phyloP scores from a whole-genome alignment of 2,888 invertebrate species.

The Meteorus colon region DNA sequence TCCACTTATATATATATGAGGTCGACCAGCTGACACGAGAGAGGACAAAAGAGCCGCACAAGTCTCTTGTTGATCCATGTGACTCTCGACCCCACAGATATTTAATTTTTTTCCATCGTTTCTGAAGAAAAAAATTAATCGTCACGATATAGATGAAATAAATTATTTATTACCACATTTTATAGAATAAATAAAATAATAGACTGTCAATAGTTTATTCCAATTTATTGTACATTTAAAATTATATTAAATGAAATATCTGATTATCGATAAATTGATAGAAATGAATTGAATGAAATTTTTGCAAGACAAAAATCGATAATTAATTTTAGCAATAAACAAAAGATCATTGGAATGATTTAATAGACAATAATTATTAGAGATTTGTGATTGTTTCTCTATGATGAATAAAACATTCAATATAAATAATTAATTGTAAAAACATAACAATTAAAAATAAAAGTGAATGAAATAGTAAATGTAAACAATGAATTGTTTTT shows the following conservation, averaged over 20 bases:
- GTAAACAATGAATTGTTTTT: no score
- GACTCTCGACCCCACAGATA: constrained; percentile 1
- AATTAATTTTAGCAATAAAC: no score
- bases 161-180: background rate
- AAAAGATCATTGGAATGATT: no score
- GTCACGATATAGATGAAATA: background rate
- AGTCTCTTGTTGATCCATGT: constrained; percentile 17
- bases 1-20: constrained; percentile 28
- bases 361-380: no score
- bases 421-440: no score
- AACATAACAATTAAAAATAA: no score
- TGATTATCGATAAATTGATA: background rate
- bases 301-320: background rate
- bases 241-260: background rate
- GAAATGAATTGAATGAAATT: background rate
- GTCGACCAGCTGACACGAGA: constrained; percentile 18
- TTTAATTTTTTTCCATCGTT: background rate
- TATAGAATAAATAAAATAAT: background rate
- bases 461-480: no score
- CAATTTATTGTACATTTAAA: background rate
- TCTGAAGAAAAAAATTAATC: background rate
- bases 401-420: no score
- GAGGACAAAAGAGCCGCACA: background rate
- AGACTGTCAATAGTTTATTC: background rate
- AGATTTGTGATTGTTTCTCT: no score